Conservation (phyloP, 1,140 invertebrate genomes). For the Aphelenchoides besseyi region DNA sequence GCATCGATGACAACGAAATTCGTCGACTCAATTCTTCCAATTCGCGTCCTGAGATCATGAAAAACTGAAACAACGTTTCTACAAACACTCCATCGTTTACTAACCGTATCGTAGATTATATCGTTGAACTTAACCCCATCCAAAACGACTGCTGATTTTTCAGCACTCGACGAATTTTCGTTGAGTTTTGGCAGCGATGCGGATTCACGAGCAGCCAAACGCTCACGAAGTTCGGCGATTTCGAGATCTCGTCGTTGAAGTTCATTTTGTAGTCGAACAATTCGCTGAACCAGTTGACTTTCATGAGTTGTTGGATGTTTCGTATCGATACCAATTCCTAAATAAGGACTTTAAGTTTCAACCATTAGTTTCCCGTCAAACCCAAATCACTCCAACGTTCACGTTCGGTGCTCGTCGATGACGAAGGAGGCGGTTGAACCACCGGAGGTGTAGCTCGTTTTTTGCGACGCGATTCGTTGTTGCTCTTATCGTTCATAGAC, state of each 20-base stretch:
- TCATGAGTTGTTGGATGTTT: slow-evolving; percentile 1
- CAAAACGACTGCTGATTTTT: too few species aligned
- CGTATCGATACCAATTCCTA: slow-evolving; percentile 8
- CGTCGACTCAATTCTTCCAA: slow-evolving; percentile 27
- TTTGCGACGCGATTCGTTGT: not conserved
- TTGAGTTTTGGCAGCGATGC: slow-evolving; percentile 28
- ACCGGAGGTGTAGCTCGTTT: not conserved
- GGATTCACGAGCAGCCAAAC: slow-evolving; percentile 19
- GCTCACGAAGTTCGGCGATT: slow-evolving; percentile 20
- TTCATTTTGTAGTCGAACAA: slow-evolving; percentile 35
- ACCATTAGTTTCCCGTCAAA: not conserved
- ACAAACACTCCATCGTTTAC: not conserved
- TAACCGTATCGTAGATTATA: slow-evolving; percentile 22
- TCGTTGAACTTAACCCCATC: slow-evolving; percentile 4
- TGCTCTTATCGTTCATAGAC: not conserved
- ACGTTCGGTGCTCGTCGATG: not conserved
- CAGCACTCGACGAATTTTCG: too few species aligned
- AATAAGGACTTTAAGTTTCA: not conserved
- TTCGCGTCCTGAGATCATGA: slow-evolving; percentile 29
- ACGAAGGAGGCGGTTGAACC: not conserved
- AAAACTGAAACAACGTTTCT: slow-evolving; percentile 16
- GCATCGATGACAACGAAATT: slow-evolving; percentile 3
- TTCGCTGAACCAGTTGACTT: slow-evolving; percentile 35
- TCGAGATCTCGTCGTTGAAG: slow-evolving; percentile 32
- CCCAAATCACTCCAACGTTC: slow-evolving; percentile 11